A percentile compares a stretch with the other conserved stretches of the same genome.
Evolutionary conservation across 2,797 vertebrate genomes (phyloP).

Genomic region (Protosalanx chinensis): DNA sequence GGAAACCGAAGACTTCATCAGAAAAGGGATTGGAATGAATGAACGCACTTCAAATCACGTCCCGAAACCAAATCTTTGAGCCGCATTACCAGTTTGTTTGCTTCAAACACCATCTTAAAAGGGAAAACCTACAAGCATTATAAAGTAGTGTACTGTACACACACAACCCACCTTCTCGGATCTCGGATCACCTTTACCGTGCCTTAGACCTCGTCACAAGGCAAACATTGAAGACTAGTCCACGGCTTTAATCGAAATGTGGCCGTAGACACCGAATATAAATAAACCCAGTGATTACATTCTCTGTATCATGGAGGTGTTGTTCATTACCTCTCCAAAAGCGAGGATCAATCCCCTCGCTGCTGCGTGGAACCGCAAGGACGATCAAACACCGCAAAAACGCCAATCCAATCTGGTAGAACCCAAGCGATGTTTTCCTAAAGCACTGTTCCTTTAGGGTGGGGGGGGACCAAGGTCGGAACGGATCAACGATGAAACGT

Average conservation of each 20-base stretch:
- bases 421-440: constrained; percentile 29
- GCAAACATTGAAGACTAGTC: background rate
- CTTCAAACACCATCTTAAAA: background rate
- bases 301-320: too few relatives aligned
- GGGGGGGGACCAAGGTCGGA: constrained; percentile 52
- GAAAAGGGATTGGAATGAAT: background rate
- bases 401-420: constrained; percentile 6
- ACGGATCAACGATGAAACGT: constrained; percentile 43
- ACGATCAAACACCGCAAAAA: constrained; percentile 14
- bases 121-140: background rate
- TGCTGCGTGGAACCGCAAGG: constrained; percentile 8
- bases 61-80: background rate
- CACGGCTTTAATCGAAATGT: background rate
- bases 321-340: constrained; percentile 18
- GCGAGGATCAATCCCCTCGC: constrained; percentile 23
- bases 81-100: background rate
- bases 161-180: background rate
- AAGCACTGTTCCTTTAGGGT: constrained; percentile 45
- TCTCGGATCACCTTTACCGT: constrained; percentile 1
- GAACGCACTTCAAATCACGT: constrained; percentile 7
- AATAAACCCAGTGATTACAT: background rate
- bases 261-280: background rate
- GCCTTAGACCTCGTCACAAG: background rate
- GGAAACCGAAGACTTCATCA: background rate
- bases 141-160: too few relatives aligned